phyloP scores from a whole-genome alignment of 2,797 vertebrate species.

The Myotis vivesi region DNA sequence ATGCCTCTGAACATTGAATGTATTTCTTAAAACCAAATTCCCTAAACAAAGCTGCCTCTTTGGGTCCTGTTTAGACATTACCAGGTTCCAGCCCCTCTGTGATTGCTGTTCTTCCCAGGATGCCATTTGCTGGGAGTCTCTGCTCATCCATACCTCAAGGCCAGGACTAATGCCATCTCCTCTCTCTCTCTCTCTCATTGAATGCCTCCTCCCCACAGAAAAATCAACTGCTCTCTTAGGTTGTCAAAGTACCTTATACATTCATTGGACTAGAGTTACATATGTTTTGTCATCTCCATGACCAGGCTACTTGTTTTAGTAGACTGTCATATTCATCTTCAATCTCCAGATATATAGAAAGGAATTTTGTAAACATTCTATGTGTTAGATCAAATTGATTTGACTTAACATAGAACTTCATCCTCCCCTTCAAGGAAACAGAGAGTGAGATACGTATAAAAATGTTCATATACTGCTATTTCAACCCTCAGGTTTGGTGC shows the following conservation, averaged over 20 bases:
- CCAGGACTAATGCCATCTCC: neutral
- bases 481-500: neutral
- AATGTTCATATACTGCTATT: neutral
- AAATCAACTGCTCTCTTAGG: neutral
- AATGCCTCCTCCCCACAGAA: neutral
- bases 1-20: neutral
- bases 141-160: neutral
- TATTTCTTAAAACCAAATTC: neutral
- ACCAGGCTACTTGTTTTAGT: neutral
- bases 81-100: neutral
- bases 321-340: neutral
- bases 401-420: neutral
- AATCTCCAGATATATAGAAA: neutral
- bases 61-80: neutral
- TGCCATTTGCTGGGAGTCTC: neutral
- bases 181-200: neutral
- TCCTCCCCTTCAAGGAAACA: neutral
- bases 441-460: neutral
- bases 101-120: neutral
- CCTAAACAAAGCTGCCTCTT: neutral
- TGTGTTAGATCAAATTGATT: neutral
- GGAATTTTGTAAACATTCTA: neutral
- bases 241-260: neutral
- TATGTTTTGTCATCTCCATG: neutral
- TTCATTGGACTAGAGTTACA: neutral